phyloP scores from a whole-genome alignment of 2,797 vertebrate genomes.

The Myotis daubentonii region DNA sequence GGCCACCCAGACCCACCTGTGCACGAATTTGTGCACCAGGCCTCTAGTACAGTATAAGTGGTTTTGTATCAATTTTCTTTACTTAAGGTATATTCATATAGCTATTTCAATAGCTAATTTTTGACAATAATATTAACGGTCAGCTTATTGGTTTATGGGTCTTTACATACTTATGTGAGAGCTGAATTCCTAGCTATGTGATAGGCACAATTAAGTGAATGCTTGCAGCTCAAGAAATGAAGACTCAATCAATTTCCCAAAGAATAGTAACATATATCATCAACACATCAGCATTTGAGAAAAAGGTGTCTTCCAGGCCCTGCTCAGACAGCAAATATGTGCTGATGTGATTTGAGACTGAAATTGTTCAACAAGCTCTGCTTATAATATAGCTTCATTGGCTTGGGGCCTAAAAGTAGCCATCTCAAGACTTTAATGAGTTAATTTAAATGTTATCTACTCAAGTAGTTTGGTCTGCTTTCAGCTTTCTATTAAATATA shows the following conservation, averaged over 20 bases:
- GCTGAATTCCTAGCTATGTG: not conserved
- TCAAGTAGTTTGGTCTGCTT: not conserved
- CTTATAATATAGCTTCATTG: not conserved
- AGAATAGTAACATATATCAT: not conserved
- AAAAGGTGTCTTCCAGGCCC: not conserved
- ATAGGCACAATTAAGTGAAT: not conserved
- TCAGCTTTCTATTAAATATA: not conserved
- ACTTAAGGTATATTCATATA: not conserved
- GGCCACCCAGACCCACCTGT: too few relatives aligned
- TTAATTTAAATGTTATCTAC: slow-evolving; percentile 38
- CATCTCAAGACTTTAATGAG: not conserved
- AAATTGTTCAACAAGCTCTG: not conserved
- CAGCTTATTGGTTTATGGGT: not conserved
- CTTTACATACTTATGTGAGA: not conserved
- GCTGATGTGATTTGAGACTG: not conserved
- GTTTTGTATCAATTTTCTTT: not conserved
- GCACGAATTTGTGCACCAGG: too few relatives aligned
- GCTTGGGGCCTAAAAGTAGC: not conserved
- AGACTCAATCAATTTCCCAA: not conserved
- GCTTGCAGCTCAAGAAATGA: not conserved
- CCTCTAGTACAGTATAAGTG: not conserved
- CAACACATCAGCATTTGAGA: not conserved
- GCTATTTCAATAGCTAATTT: not conserved
- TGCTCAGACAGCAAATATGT: not conserved
- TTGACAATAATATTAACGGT: not conserved